Percentiles rank a stretch among this genome's conserved stretches.
Evolutionary conservation across 2,888 invertebrate genomes (phyloP).

Genomic region (Rhagium mordax): DNA sequence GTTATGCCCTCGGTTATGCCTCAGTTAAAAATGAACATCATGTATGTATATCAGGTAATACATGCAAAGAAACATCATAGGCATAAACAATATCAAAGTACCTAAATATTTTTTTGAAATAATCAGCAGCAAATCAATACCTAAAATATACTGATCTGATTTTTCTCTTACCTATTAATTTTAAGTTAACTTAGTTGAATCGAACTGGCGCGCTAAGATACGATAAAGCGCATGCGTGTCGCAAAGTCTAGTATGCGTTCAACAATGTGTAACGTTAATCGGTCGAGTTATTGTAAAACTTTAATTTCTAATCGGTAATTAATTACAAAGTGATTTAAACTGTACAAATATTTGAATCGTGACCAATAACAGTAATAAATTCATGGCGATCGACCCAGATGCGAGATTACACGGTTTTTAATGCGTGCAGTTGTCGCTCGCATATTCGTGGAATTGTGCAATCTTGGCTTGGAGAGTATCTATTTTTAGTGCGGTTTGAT

Average conservation of each 20-base stretch:
- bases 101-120: neutral
- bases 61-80: slow-evolving; percentile 35
- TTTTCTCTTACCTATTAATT: too few relatives aligned
- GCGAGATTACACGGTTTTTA: neutral
- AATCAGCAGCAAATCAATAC: too few relatives aligned
- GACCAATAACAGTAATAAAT: slow-evolving; percentile 36
- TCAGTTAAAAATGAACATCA: slow-evolving; percentile 17
- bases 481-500: neutral
- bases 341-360: slow-evolving; percentile 8
- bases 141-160: too few relatives aligned
- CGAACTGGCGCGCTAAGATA: too few relatives aligned
- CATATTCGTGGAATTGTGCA: neutral
- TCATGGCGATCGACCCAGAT: slow-evolving; percentile 33
- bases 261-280: neutral
- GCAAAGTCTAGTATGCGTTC: neutral
- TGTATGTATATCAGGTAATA: slow-evolving; percentile 24
- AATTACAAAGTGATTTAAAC: neutral
- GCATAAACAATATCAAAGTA: neutral
- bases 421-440: neutral
- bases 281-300: neutral
- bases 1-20: neutral
- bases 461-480: neutral
- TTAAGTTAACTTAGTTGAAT: too few relatives aligned
- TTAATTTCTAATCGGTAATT: neutral
- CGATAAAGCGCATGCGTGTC: neutral